phyloP scores from a whole-genome alignment of 1,140 invertebrate species.

The Orius insidiosus region DNA sequence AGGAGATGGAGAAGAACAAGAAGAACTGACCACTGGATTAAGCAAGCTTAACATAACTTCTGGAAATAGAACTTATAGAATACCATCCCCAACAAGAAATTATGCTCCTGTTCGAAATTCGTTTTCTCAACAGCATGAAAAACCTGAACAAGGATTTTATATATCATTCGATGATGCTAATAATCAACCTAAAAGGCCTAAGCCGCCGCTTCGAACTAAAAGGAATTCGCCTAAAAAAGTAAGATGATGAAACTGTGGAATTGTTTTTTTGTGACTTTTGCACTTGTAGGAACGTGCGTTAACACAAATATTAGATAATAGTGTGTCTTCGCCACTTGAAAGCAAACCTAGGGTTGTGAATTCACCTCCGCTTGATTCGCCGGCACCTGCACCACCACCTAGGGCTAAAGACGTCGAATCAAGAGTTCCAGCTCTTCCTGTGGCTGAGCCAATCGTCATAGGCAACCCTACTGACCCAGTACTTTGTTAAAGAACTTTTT shows the following conservation, averaged over 20 bases:
- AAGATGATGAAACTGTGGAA: conserved; percentile 20
- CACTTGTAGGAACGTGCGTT: conserved; percentile 19
- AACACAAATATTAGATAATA: conserved; percentile 17
- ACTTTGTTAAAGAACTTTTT: conserved; percentile 22
- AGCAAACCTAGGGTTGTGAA: neutral
- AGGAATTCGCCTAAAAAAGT: conserved; percentile 61
- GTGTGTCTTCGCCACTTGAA: neutral
- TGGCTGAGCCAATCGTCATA: conserved; percentile 42
- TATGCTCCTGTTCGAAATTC: conserved; percentile 41
- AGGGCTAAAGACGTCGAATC: conserved; percentile 1
- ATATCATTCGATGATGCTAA: conserved; percentile 75
- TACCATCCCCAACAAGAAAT: conserved; percentile 61
- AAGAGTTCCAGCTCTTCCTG: neutral
- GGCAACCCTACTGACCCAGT: conserved; percentile 50
- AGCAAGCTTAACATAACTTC: conserved; percentile 64
- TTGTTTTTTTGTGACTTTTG: neutral
- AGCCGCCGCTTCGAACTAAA: conserved; percentile 64
- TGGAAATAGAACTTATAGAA: conserved; percentile 69
- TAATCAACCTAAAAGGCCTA: conserved; percentile 60
- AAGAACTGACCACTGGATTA: conserved; percentile 37
- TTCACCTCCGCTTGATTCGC: conserved; percentile 8
- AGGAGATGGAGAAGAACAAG: conserved; percentile 31
- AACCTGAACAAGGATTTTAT: conserved; percentile 82
- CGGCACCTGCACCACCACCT: conserved; percentile 8
- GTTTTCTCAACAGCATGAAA: conserved; percentile 34